These are phyloP conservation scores for Paralvinella palmiformis DNA, from an alignment of 1,140 invertebrate genomes.

Conservation along the genomic window DNA sequence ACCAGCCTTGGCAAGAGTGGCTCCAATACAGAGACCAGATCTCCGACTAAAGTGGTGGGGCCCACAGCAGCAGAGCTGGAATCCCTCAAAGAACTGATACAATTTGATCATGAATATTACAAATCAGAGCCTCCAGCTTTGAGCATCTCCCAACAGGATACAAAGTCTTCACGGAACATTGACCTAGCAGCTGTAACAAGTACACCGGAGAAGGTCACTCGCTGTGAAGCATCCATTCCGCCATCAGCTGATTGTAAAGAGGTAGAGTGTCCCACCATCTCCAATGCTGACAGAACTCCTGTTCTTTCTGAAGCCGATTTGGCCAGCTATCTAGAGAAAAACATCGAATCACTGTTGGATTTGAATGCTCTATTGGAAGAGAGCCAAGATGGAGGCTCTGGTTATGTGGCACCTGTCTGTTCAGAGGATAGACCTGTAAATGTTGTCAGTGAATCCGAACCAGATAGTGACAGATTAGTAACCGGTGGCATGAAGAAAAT, in stretches of 20 bases:
- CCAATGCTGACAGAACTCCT: background rate
- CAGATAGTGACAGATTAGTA: too few relatives aligned
- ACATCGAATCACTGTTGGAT: background rate
- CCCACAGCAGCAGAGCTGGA: slow-evolving; percentile 49
- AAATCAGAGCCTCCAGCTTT: slow-evolving; percentile 24
- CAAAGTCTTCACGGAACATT: slow-evolving; percentile 5
- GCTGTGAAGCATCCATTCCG: slow-evolving; percentile 14
- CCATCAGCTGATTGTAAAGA: slow-evolving; percentile 5
- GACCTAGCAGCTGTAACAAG: background rate
- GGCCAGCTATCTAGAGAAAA: slow-evolving; percentile 10
- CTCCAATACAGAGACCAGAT: slow-evolving; percentile 8
- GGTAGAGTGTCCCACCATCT: background rate
- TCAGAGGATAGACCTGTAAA: too few relatives aligned
- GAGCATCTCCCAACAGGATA: slow-evolving; percentile 20
- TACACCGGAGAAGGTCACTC: background rate
- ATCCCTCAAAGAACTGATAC: slow-evolving; percentile 50
- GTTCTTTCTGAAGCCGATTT: background rate
- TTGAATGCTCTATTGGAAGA: slow-evolving; percentile 11
- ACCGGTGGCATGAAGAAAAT: slow-evolving; percentile 5
- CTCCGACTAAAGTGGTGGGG: slow-evolving; percentile 46
- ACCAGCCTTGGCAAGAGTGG: slow-evolving; percentile 9
- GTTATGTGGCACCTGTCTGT: too few relatives aligned
- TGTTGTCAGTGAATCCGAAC: too few relatives aligned
- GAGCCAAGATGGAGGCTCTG: too few relatives aligned
- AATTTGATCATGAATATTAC: slow-evolving; percentile 47